These are phyloP conservation scores for Entomobrya multifasciata DNA, from an alignment of 2,888 invertebrate species.

Conservation along the genomic window DNA sequence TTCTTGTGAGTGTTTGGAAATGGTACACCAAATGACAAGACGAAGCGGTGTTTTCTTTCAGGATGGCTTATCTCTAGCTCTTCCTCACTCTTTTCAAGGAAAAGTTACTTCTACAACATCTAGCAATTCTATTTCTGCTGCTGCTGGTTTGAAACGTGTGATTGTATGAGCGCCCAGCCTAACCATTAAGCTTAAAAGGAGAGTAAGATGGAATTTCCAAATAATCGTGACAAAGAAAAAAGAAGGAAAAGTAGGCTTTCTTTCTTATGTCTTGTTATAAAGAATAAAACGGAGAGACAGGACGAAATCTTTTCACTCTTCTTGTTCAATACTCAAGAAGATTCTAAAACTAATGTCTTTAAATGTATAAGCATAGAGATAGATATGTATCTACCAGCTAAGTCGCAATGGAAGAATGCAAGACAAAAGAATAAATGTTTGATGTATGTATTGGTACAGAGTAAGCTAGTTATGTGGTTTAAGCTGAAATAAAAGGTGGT, in stretches of 20 bases:
- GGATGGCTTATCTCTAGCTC: conserved; percentile 19
- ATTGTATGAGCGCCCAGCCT: conserved; percentile 47
- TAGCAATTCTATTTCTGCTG: neutral
- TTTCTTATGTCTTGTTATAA: conserved; percentile 32
- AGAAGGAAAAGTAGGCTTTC: neutral
- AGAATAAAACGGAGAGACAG: conserved; percentile 24
- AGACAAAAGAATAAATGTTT: conserved; percentile 41
- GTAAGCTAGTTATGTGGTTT: conserved; percentile 8
- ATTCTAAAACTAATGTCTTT: conserved; percentile 26
- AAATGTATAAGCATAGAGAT: conserved; percentile 29
- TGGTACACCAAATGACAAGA: conserved; percentile 27
- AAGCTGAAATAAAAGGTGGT: conserved; percentile 7
- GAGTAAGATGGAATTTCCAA: conserved; percentile 64
- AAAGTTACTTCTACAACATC: neutral
- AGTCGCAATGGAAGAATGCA: conserved; percentile 1
- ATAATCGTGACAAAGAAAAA: conserved; percentile 65
- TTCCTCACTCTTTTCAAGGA: neutral
- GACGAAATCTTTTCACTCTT: conserved; percentile 60
- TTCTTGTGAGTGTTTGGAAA: neutral
- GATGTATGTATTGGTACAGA: conserved; percentile 29
- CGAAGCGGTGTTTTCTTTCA: conserved; percentile 24
- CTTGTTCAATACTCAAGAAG: conserved; percentile 25
- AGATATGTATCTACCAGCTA: neutral
- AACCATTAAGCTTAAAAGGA: conserved; percentile 58
- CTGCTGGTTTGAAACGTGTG: conserved; percentile 60